These are phyloP conservation scores for Notolabrus celidotus DNA, from an alignment of 2,797 vertebrate genomes.

Conservation along the genomic window DNA sequence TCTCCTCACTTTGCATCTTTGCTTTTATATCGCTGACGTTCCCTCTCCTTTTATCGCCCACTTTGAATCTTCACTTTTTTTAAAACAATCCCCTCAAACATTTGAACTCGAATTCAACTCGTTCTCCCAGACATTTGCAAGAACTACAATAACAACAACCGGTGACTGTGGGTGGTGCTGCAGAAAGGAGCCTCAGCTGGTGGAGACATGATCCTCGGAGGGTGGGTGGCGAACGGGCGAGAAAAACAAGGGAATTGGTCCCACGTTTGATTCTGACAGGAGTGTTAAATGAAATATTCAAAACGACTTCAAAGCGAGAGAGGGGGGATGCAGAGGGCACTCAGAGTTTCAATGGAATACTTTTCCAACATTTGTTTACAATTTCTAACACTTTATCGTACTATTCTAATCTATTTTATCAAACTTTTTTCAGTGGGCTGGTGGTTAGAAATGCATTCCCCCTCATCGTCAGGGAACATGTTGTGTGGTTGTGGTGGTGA, in stretches of 20 bases:
- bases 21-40: slow-evolving; percentile 5
- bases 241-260: slow-evolving; percentile 4
- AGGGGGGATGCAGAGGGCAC: background rate
- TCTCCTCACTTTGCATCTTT: background rate
- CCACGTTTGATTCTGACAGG: background rate
- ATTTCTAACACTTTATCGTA: background rate
- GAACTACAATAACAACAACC: background rate
- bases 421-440: background rate
- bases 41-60: background rate
- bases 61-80: slow-evolving; percentile 27
- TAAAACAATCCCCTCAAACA: slow-evolving; percentile 12
- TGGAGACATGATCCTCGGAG: background rate
- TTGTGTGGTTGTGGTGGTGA: no score
- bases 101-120: slow-evolving; percentile 35
- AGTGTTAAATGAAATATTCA: background rate
- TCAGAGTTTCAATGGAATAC: background rate
- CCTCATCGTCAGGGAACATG: no score
- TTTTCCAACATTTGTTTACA: background rate
- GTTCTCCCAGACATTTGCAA: background rate
- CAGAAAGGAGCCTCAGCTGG: background rate
- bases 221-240: background rate
- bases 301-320: background rate
- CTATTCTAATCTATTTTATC: background rate
- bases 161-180: slow-evolving; percentile 2
- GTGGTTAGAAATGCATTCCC: no score